These are phyloP conservation scores for Takifugu flavidus DNA, from an alignment of 2,113 vertebrate species.

Conservation along the genomic window DNA sequence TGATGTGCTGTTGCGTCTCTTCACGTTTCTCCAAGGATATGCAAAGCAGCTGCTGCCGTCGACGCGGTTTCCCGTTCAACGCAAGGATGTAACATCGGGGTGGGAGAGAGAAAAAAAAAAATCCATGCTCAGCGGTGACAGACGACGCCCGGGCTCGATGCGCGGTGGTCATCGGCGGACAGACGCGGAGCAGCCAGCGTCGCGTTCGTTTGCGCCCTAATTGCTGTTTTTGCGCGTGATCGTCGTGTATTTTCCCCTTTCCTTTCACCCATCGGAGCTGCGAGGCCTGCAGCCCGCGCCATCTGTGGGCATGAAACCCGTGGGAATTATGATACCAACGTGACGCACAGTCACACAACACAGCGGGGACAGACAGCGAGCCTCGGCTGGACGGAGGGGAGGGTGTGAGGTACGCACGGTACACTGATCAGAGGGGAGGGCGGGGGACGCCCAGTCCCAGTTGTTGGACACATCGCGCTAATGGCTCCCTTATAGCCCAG, in stretches of 20 bases:
- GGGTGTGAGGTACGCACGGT: slow-evolving; percentile 48
- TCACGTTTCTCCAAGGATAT: slow-evolving; percentile 60
- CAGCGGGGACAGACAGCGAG: slow-evolving; percentile 66
- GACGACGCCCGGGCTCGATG: slow-evolving; percentile 20
- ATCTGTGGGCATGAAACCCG: slow-evolving; percentile 60
- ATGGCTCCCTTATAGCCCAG: slow-evolving; percentile 42
- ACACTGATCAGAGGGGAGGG: slow-evolving; percentile 33
- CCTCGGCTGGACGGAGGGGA: slow-evolving; percentile 59
- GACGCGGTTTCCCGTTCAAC: slow-evolving; percentile 47
- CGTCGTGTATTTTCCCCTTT: slow-evolving; percentile 12
- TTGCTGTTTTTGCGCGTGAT: slow-evolving; percentile 32
- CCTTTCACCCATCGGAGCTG: slow-evolving; percentile 31
- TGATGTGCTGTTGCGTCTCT: slow-evolving; percentile 58
- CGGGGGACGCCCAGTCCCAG: slow-evolving; percentile 59
- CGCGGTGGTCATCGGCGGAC: slow-evolving; percentile 29
- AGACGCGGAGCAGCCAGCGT: slow-evolving; percentile 14
- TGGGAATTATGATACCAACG: slow-evolving; percentile 69
- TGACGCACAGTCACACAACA: slow-evolving; percentile 65
- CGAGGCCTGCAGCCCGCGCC: slow-evolving; percentile 54
- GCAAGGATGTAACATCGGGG: slow-evolving; percentile 43
- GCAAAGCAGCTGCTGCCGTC: slow-evolving; percentile 51
- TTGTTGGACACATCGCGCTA: slow-evolving; percentile 47
- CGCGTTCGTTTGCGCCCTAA: slow-evolving; percentile 44
- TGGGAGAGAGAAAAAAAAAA: background rate
- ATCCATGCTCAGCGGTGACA: slow-evolving; percentile 24